These are phyloP conservation scores for Danio jaintianensis DNA, from an alignment of 2,797 vertebrate genomes.

Conservation along the genomic window DNA sequence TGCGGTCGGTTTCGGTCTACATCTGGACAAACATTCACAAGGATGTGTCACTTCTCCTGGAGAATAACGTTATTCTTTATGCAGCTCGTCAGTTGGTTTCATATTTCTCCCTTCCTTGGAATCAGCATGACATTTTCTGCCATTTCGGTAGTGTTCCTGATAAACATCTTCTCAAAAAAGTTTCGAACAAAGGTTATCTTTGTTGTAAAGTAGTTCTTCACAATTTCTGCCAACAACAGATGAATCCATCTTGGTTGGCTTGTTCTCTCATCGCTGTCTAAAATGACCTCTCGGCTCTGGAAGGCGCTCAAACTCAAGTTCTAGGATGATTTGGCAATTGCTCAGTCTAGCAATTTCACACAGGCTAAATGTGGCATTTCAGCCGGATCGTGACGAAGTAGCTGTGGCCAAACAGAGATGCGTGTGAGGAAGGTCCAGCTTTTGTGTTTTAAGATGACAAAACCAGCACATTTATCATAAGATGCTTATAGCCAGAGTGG, in stretches of 20 bases:
- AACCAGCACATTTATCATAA: slow-evolving; percentile 38
- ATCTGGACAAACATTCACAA: not conserved
- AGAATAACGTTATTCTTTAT: not conserved
- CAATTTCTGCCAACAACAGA: slow-evolving; percentile 8
- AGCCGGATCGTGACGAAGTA: slow-evolving; percentile 24
- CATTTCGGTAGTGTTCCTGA: slow-evolving; percentile 33
- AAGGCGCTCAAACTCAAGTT: not conserved
- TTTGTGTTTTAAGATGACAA: slow-evolving; percentile 30
- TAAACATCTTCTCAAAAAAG: slow-evolving; percentile 41
- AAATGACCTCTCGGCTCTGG: slow-evolving; percentile 13
- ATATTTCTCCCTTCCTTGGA: not conserved
- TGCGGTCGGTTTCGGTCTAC: not conserved
- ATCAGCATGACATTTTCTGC: slow-evolving; percentile 4
- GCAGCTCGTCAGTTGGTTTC: not conserved
- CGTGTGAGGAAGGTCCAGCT: slow-evolving; percentile 15
- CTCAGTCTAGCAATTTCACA: slow-evolving; percentile 32
- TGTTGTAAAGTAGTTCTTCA: slow-evolving; percentile 20
- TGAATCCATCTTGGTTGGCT: slow-evolving; percentile 29
- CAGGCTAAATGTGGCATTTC: slow-evolving; percentile 23
- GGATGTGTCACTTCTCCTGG: not conserved
- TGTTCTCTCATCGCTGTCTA: slow-evolving; percentile 5
- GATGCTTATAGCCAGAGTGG: not conserved
- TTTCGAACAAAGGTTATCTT: slow-evolving; percentile 19
- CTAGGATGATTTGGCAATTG: slow-evolving; percentile 12
- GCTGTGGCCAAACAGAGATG: slow-evolving; percentile 27